Evolutionary conservation across 2,888 invertebrate species (phyloP).

Genomic region (Cheilosia variabilis): DNA sequence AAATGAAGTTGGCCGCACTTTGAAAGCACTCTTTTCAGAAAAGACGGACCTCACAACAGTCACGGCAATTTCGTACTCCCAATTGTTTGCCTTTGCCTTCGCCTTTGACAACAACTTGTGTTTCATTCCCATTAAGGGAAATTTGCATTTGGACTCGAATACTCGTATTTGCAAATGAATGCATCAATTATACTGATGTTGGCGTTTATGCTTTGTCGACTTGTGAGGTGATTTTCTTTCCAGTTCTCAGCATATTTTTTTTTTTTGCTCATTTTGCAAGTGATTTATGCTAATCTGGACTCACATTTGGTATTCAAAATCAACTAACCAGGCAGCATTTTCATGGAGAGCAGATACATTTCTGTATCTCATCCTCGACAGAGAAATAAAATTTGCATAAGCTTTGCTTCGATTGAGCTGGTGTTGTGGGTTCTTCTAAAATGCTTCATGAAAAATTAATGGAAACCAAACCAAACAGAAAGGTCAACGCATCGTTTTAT

Average conservation of each 20-base stretch:
- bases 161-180: constrained; percentile 47
- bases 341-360: constrained; percentile 36
- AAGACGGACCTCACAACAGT: no score
- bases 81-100: no score
- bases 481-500: constrained; percentile 56
- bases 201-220: constrained; percentile 18
- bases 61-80: no score
- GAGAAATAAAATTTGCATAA: constrained; percentile 44
- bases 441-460: constrained; percentile 40
- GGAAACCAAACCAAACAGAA: constrained; percentile 49
- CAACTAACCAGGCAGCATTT: constrained; percentile 42
- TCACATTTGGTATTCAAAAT: constrained; percentile 55
- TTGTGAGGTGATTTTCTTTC: constrained; percentile 19
- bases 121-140: not conserved
- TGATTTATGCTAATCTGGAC: constrained; percentile 39
- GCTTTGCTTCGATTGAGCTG: constrained; percentile 24
- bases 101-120: not conserved
- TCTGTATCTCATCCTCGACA: constrained; percentile 54
- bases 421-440: constrained; percentile 26
- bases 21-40: no score
- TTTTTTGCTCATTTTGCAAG: constrained; percentile 3
- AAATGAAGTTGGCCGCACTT: no score
- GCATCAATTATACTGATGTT: constrained; percentile 62
- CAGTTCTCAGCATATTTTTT: constrained; percentile 18
- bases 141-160: constrained; percentile 41